Evolutionary conservation across 2,888 invertebrate species (phyloP).

Genomic region (Drosophila lacicola): DNA sequence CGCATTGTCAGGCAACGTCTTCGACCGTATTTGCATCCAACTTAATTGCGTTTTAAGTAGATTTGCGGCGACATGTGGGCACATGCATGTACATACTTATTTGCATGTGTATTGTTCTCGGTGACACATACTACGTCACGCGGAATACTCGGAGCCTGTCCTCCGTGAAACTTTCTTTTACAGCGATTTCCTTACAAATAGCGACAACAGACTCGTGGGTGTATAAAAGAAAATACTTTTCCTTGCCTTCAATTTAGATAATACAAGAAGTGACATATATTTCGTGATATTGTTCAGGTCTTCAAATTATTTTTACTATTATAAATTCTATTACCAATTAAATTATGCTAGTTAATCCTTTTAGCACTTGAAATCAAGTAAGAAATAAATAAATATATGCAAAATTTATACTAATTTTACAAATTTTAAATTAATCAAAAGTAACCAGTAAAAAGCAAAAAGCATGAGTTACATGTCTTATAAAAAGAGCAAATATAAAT

Average conservation of each 20-base stretch:
- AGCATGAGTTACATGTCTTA: background rate
- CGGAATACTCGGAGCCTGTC: background rate
- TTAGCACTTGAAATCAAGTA: too few species aligned
- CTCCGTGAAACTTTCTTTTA: constrained; percentile 22
- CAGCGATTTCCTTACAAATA: constrained; percentile 21
- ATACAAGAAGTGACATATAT: constrained; percentile 4
- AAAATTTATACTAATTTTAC: background rate
- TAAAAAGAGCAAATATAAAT: constrained; percentile 10
- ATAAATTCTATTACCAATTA: too few species aligned
- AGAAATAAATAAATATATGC: too few species aligned
- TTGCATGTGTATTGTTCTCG: constrained; percentile 11
- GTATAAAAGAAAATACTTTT: background rate
- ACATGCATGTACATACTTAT: constrained; percentile 7
- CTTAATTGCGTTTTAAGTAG: constrained; percentile 82
- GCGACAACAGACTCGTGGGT: background rate
- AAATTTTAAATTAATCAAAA: constrained; percentile 11
- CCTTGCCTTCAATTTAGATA: background rate
- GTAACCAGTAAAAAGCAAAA: constrained; percentile 7
- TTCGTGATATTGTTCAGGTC: background rate
- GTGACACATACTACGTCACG: constrained; percentile 2
- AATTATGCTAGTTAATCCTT: too few species aligned
- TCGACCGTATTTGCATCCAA: constrained; percentile 75
- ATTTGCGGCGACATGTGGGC: constrained; percentile 69
- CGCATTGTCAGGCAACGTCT: constrained; percentile 39
- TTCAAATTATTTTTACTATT: background rate